Evolutionary conservation across 2,888 invertebrate species (phyloP), one percentile per base, ranked within the genome.

Genomic region (Tuta absoluta): DNA sequence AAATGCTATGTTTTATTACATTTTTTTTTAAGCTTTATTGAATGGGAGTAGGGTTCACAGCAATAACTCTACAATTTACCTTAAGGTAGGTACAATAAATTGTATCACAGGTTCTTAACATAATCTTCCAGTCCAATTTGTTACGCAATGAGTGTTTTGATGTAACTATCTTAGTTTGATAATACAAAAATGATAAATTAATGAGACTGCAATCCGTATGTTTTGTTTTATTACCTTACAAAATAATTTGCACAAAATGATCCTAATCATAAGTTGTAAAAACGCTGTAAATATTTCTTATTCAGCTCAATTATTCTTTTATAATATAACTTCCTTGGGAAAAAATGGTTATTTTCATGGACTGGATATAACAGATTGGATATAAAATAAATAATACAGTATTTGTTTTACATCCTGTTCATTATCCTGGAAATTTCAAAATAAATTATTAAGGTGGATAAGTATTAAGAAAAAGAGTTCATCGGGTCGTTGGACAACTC

Each of bases 61-160:
- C 77, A 79, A 79, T 80, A 79, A 77, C 72, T 69, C 67, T 68
- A 74, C 71, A 53, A 74, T 71, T 71, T 79, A 78, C 72, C 69
- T 77, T 69, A 76, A 77, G 78, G 75, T 77, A 77, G 78, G 75
- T 84, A 81, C 75, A 75, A 75, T 76, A 76, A 41, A 62, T 76
- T 79, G 76, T 79, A 79, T 83, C 84, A 79, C 81, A 80, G 80
- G 77, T 81, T 82, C 76, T 79, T 78, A 67, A 86, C 85, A 86
- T 87, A 88, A 33, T 86, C 86, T 89, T 87, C 86, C 87, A 87
- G 84, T 86, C 82, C 85, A 81, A 81, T 87, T 86, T 86, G 87
- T 89, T 86, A 87, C 79, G 85, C 86, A 85, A 78, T 88, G 85
- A 88, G 87, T 90, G 89, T 90, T 88, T 89, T 84, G 79, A 86